Percentiles rank a stretch among this genome's conserved stretches.
phyloP scores from a whole-genome alignment of 1,140 invertebrate species.

The Sinonovacula constricta region DNA sequence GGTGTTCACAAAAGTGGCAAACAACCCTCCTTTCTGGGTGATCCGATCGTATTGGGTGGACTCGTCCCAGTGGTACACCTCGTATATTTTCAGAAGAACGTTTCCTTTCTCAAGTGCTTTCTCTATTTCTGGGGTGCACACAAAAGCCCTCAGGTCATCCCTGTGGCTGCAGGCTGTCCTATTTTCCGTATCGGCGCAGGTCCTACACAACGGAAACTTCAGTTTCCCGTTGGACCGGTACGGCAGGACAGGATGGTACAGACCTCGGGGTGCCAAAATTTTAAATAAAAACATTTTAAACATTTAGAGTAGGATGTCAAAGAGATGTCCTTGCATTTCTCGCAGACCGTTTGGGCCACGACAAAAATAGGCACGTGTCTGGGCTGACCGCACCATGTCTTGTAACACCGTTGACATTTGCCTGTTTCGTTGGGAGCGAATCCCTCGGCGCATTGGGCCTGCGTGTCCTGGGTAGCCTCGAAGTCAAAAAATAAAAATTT shows the following conservation, averaged over 20 bases:
- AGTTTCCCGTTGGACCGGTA: too few relatives aligned
- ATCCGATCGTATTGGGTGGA: too few relatives aligned
- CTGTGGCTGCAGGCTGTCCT: too few relatives aligned
- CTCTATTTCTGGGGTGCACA: slow-evolving; percentile 52
- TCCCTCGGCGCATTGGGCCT: slow-evolving; percentile 8
- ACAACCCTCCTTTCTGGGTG: too few relatives aligned
- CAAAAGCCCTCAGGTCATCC: slow-evolving; percentile 65
- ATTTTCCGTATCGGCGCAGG: too few relatives aligned
- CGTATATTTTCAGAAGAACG: too few relatives aligned
- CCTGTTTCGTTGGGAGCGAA: slow-evolving; percentile 7
- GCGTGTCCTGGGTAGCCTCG: slow-evolving; percentile 13
- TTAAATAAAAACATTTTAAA: slow-evolving; percentile 17
- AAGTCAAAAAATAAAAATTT: slow-evolving; percentile 29
- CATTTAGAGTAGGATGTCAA: neutral
- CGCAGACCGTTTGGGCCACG: slow-evolving; percentile 19
- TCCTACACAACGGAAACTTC: too few relatives aligned
- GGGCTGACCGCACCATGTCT: slow-evolving; percentile 12
- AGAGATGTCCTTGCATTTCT: slow-evolving; percentile 9
- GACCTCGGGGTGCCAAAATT: too few relatives aligned
- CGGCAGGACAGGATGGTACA: too few relatives aligned
- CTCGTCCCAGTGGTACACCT: too few relatives aligned
- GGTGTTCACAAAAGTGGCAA: slow-evolving; percentile 51
- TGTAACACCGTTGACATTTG: slow-evolving; percentile 19
- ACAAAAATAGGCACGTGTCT: slow-evolving; percentile 41
- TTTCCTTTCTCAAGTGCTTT: too few relatives aligned